Evolutionary conservation across 2,888 invertebrate species (phyloP).

Genomic region (Xiphydria camelus): DNA sequence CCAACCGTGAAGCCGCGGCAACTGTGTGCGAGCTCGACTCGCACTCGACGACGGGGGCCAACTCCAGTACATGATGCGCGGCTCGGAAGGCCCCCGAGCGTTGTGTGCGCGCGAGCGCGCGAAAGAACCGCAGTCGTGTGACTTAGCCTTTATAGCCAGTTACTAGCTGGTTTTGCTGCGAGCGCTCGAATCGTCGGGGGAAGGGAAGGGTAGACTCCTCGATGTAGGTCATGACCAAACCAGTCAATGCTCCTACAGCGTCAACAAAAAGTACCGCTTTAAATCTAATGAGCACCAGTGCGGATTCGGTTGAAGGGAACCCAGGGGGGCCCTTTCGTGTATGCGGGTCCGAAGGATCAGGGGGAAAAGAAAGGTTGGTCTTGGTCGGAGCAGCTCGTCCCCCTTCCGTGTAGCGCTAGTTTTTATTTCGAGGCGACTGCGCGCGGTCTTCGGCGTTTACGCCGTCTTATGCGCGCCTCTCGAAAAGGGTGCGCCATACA

Average conservation of each 20-base stretch:
- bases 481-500: slow-evolving; percentile 22
- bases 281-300: background rate
- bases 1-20: background rate
- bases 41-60: too few relatives aligned
- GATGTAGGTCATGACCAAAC: slow-evolving; percentile 31
- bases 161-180: too few relatives aligned
- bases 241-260: slow-evolving; percentile 27
- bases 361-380: too few relatives aligned
- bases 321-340: too few relatives aligned
- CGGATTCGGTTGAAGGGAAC: background rate
- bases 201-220: slow-evolving; percentile 28
- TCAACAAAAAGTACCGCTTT: slow-evolving; percentile 1
- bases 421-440: too few relatives aligned
- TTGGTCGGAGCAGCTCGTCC: too few relatives aligned
- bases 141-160: slow-evolving; percentile 1
- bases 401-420: too few relatives aligned
- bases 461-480: too few relatives aligned
- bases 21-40: slow-evolving; percentile 9
- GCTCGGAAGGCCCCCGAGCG: background rate
- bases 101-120: slow-evolving; percentile 4
- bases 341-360: too few relatives aligned
- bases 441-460: too few relatives aligned
- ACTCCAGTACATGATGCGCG: too few relatives aligned
- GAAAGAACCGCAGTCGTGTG: background rate
- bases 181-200: too few relatives aligned